Evolutionary conservation across 2,113 vertebrate genomes (phyloP).

Genomic region (Hypanus sabinus): DNA sequence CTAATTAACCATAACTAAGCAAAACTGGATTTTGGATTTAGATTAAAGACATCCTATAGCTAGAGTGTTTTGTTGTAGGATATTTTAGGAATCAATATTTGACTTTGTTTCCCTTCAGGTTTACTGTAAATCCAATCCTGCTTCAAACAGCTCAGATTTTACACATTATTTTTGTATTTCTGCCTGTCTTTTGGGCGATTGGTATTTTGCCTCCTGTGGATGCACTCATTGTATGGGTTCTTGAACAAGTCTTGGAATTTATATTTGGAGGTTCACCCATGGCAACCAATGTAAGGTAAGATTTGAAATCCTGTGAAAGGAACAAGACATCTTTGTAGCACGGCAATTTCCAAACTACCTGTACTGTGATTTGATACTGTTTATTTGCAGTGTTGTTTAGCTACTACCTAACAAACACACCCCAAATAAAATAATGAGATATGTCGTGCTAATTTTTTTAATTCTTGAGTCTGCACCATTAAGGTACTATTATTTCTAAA

Average conservation of each 20-base stretch:
- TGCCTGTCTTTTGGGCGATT: constrained; percentile 86
- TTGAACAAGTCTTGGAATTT: constrained; percentile 86
- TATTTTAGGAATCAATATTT: background rate
- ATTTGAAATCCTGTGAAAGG: background rate
- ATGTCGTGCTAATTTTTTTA: background rate
- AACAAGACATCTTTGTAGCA: background rate
- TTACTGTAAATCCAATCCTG: constrained; percentile 67
- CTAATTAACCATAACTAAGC: background rate
- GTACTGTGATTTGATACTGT: background rate
- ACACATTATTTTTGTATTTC: constrained; percentile 78
- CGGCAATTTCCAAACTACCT: background rate
- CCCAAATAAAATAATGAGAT: background rate
- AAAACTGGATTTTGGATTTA: background rate
- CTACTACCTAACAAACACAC: background rate
- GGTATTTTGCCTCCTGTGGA: constrained; percentile 85
- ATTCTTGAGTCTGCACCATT: background rate
- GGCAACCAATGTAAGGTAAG: constrained; percentile 82
- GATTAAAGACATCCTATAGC: background rate
- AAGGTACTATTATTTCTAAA: background rate
- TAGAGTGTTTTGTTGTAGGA: background rate
- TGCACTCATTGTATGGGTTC: constrained; percentile 83
- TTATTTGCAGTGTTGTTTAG: background rate
- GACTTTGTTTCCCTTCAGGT: constrained; percentile 56
- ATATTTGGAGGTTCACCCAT: constrained; percentile 87
- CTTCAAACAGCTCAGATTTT: constrained; percentile 80